Evolutionary conservation across 2,797 vertebrate species (phyloP), one percentile per base, ranked within the genome.

Genomic region (Todus mexicanus): DNA sequence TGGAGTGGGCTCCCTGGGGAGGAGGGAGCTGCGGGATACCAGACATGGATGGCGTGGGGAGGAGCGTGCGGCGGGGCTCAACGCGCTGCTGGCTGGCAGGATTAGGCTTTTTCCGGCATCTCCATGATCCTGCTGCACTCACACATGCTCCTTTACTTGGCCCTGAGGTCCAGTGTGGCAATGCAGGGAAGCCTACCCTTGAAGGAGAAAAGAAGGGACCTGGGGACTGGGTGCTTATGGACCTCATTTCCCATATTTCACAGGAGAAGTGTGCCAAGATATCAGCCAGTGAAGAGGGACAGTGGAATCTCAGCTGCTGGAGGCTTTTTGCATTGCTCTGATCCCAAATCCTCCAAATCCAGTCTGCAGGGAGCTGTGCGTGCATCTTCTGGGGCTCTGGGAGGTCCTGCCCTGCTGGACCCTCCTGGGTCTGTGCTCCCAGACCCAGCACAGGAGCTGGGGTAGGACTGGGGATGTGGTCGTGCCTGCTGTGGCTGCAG

Each of bases 61-160:
- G 18, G 35, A 9, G n/a, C 1, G 33, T 2, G 4, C 0, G 2
- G 22, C 0, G 4, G 37, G 22, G 66, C 65, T 33, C 16, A 43
- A 38, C 33, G 6, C 0, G 0, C 56, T 68, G 31, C 22, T 35
- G 19, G 9, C 53, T 37, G 56, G 15, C 40, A 20, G 19, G 17
- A 13, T 17, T 1, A 40, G 72, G 54, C 35, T 33, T 61, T 65
- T 51, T 15, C 10, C 20, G 61, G 47, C 47, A 25, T 5, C 50
- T n/a, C 57, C 3, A 26, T 2, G 1, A 20, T n/a, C 14, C n/a
- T 31, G 48, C 33, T 73, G 48, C 61, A 12, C 10, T 17, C 65
- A 40, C 27, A 38, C 19, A 5, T 0, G 0, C 4, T 27, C 26
- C 21, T 9, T 22, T 14, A 9, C 66, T 61, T 37, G 43, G 13